A percentile compares a stretch with the other conserved stretches of the same genome.
These are phyloP conservation scores for Hirundichthys speculiger DNA, from an alignment of 2,113 vertebrate species.

Conservation along the genomic window DNA sequence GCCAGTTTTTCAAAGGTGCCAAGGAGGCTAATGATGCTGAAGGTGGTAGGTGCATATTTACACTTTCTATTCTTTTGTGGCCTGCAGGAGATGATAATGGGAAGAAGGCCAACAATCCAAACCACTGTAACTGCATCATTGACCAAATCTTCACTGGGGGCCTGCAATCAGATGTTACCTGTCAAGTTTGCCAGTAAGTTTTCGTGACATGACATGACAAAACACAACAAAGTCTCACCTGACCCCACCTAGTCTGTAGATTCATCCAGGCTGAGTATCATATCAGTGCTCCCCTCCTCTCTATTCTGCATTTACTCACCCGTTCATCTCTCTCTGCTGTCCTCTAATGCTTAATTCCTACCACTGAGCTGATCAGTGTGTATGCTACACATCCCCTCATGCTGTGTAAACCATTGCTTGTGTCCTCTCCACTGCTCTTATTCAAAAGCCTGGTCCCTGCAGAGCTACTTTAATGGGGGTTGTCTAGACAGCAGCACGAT, in stretches of 20 bases:
- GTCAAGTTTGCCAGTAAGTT: slow-evolving; percentile 97
- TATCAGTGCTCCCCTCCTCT: too few species aligned
- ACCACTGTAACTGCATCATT: slow-evolving; percentile 99
- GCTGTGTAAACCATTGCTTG: slow-evolving; percentile 28
- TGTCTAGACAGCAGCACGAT: slow-evolving; percentile 68
- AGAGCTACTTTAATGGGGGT: slow-evolving; percentile 50
- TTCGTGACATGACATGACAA: too few species aligned
- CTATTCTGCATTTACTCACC: slow-evolving; percentile 8
- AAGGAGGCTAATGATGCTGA: neutral
- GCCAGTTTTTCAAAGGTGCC: slow-evolving; percentile 33
- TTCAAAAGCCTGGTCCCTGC: slow-evolving; percentile 56
- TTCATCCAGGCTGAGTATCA: slow-evolving; percentile 1
- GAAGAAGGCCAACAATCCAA: slow-evolving; percentile 98
- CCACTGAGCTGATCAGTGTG: neutral
- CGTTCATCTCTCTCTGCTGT: slow-evolving; percentile 10
- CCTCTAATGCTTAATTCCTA: neutral
- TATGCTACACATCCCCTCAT: slow-evolving; percentile 16
- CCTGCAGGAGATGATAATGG: slow-evolving; percentile 92
- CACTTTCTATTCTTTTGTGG: slow-evolving; percentile 24
- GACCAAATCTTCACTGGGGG: slow-evolving; percentile 98
- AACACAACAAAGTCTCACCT: slow-evolving; percentile 1
- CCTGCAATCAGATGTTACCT: slow-evolving; percentile 96
- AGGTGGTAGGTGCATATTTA: slow-evolving; percentile 27
- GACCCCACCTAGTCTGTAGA: neutral
- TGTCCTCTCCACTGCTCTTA: slow-evolving; percentile 46